Base-by-base conservation (phyloP, 2,113 vertebrate genomes). In the Mesoclemmys tuberculata region DNA sequence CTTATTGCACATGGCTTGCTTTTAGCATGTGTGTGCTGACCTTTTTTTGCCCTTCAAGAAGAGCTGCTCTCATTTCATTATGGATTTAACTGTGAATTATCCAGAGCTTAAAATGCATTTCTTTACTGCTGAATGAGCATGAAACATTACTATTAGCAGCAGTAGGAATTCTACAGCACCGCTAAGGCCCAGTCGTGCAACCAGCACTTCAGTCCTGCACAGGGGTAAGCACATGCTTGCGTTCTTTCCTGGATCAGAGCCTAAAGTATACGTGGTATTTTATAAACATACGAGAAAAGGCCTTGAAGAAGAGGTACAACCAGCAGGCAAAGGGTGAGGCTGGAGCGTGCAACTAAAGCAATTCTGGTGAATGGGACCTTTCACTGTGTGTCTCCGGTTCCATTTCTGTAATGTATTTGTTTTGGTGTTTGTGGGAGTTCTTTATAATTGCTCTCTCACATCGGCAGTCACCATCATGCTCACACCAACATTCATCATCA, bases 131-230 rank as follows among this genome's bases (percentile, higher is more conserved):
- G 71, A 64, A 13, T 41, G 93, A 91, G 90, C 56, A 93, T 71
- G 27, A 19, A 87, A 18, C 13, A 52, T 71, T 48, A 2, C 79
- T 92, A 31, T 10, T 78, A 1, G 1, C 77, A 56, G 49, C 79
- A 87, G 44, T 49, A 10, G 68, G 82, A 85, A 29, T 88, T 56
- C 5, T 80, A 2, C 35, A 78, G 19, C 52, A 78, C 26, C 5
- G 12, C 38, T 26, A 88, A 56, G 52, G 38, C 29, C 74, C 52
- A 10, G 4, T 44, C 4, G 68, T 78, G 8, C 38, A 26, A 38
- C 0, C 82, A 52, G 9, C 38, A 48, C 81, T 79, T 82, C n/a
- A 68, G 31, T 48, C 16, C 0, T 29, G 31, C 41, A 3, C 11
- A 71, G 18, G 9, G n/a, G 4, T 84, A 44, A 89, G 75, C 48